These are phyloP conservation scores for Chelonus formosanus DNA, from an alignment of 2,888 invertebrate genomes.

Conservation along the genomic window DNA sequence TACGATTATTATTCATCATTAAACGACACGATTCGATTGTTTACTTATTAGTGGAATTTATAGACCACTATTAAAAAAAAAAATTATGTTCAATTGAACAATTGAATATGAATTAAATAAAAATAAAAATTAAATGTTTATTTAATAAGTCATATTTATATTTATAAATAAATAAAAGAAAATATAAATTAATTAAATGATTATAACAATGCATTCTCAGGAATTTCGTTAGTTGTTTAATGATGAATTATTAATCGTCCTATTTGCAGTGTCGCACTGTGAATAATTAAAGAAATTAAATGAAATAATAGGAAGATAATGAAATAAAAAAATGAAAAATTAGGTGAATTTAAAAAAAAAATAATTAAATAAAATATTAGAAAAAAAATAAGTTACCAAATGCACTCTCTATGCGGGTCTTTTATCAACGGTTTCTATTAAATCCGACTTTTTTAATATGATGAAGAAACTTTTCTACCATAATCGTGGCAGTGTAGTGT, in stretches of 20 bases:
- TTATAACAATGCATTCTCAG: not conserved
- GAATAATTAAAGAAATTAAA: conserved; percentile 36
- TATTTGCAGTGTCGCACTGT: conserved; percentile 41
- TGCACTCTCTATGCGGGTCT: conserved; percentile 49
- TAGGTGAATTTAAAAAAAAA: conserved; percentile 38
- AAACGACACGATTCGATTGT: too few relatives aligned
- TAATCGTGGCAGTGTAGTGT: conserved; percentile 43
- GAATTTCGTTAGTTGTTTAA: not conserved
- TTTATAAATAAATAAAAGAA: too few relatives aligned
- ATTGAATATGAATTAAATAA: too few relatives aligned
- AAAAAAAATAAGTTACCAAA: conserved; percentile 30
- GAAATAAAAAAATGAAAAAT: conserved; percentile 26
- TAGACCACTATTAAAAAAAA: too few relatives aligned
- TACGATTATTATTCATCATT: too few relatives aligned
- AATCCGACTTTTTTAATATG: conserved; percentile 58
- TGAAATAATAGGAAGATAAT: conserved; percentile 31
- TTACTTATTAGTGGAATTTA: too few relatives aligned
- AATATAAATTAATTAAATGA: conserved; percentile 1
- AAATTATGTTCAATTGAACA: too few relatives aligned
- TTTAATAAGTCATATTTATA: too few relatives aligned
- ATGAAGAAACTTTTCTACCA: conserved; percentile 60
- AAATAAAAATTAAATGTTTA: too few relatives aligned
- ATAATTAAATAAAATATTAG: conserved; percentile 34
- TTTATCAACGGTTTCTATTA: conserved; percentile 38
- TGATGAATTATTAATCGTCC: conserved; percentile 1